Conservation (phyloP, 2,888 invertebrate genomes). For the Molanna angustata region DNA sequence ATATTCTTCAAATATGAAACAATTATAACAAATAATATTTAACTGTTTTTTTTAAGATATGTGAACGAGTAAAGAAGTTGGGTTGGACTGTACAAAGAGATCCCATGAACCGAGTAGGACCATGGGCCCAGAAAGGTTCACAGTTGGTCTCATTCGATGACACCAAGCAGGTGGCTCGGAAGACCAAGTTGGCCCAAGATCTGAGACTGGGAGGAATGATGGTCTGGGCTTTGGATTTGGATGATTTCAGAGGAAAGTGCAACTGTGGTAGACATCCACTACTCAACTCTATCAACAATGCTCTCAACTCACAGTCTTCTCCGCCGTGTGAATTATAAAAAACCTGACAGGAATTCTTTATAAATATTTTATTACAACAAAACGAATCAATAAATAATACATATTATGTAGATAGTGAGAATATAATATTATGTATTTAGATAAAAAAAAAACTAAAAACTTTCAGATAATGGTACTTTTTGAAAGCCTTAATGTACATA, state of each 20-base stretch:
- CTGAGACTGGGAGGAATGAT: slow-evolving; percentile 68
- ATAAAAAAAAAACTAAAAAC: no score
- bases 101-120: slow-evolving; percentile 62
- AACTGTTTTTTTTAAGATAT: slow-evolving; percentile 47
- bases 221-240: slow-evolving; percentile 76
- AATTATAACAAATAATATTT: no score
- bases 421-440: no score
- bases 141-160: slow-evolving; percentile 83
- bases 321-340: slow-evolving; percentile 18
- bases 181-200: slow-evolving; percentile 57
- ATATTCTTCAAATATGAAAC: no score
- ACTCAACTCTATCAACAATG: slow-evolving; percentile 16
- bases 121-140: slow-evolving; percentile 66
- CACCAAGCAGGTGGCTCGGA: slow-evolving; percentile 60
- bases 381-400: no score
- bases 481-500: no score
- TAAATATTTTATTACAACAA: no score
- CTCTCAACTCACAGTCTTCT: slow-evolving; percentile 8
- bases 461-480: neutral
- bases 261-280: slow-evolving; percentile 68
- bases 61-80: slow-evolving; percentile 53
- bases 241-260: slow-evolving; percentile 68
- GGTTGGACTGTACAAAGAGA: slow-evolving; percentile 63
- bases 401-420: no score
- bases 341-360: neutral